Evolutionary conservation across 2,113 vertebrate species (phyloP).

Genomic region (Crypturellus undulatus): DNA sequence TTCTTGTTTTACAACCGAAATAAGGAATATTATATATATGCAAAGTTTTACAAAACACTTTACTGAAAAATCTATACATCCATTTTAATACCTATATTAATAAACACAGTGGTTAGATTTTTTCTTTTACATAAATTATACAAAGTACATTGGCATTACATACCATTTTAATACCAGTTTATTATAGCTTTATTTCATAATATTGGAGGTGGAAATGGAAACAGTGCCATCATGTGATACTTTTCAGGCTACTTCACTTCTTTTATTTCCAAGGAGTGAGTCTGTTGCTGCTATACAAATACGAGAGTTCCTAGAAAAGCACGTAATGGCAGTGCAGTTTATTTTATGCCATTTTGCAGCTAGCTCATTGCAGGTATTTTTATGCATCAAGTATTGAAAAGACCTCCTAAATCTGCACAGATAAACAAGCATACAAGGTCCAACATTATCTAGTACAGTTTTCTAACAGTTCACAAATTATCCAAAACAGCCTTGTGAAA

Average conservation of each 20-base stretch:
- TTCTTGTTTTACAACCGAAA: conserved; percentile 59
- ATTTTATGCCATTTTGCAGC: background rate
- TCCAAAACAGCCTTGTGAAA: background rate
- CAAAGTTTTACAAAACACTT: conserved; percentile 73
- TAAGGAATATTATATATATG: conserved; percentile 63
- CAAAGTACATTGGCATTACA: conserved; percentile 66
- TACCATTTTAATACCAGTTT: conserved; percentile 80
- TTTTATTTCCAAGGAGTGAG: conserved; percentile 75
- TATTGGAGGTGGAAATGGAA: conserved; percentile 92
- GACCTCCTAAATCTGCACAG: conserved; percentile 39
- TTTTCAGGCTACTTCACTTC: conserved; percentile 90
- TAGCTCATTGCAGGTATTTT: background rate
- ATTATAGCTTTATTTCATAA: conserved; percentile 84
- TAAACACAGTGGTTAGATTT: conserved; percentile 68
- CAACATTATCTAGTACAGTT: background rate
- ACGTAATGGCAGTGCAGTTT: conserved; percentile 1
- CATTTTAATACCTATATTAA: conserved; percentile 67
- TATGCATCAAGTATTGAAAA: conserved; percentile 7
- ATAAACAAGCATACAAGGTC: background rate
- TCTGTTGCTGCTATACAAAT: conserved; percentile 62
- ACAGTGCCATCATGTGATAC: conserved; percentile 99
- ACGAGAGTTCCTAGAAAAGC: conserved; percentile 54
- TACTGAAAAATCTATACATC: conserved; percentile 65
- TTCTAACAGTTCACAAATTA: conserved; percentile 30
- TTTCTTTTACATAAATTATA: conserved; percentile 80